Evolutionary conservation across 2,888 invertebrate genomes (phyloP).

Genomic region (Calameuta filiformis): DNA sequence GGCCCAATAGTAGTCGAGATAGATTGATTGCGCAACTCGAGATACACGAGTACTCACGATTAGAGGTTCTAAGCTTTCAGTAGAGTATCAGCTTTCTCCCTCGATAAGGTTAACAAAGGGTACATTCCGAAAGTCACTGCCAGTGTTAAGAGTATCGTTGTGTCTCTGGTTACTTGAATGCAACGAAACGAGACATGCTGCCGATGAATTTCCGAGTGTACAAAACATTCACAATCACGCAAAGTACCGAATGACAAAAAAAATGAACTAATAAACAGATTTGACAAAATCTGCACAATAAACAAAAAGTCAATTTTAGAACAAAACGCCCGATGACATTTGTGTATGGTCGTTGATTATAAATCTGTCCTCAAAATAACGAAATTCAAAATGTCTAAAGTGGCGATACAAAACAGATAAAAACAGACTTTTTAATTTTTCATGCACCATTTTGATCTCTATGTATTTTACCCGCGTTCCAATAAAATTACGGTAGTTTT

Average conservation of each 20-base stretch:
- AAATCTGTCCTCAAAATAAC: background rate
- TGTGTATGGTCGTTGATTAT: background rate
- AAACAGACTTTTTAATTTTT: background rate
- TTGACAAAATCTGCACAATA: too few relatives aligned
- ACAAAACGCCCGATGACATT: background rate
- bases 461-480: background rate
- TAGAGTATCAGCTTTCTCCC: background rate
- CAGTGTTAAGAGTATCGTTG: too few relatives aligned
- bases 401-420: background rate
- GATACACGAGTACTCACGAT: background rate
- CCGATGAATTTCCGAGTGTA: too few relatives aligned
- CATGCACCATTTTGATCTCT: background rate
- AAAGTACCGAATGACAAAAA: background rate
- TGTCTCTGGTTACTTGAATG: too few relatives aligned
- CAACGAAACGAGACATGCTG: too few relatives aligned
- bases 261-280: background rate
- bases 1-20: background rate
- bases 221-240: background rate
- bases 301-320: background rate
- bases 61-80: background rate
- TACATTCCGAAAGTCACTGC: background rate
- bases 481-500: too few relatives aligned
- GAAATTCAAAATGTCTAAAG: background rate
- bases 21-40: background rate
- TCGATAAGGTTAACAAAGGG: background rate